phyloP scores from a whole-genome alignment of 2,113 vertebrate species.

The Phyllostomus discolor region DNA sequence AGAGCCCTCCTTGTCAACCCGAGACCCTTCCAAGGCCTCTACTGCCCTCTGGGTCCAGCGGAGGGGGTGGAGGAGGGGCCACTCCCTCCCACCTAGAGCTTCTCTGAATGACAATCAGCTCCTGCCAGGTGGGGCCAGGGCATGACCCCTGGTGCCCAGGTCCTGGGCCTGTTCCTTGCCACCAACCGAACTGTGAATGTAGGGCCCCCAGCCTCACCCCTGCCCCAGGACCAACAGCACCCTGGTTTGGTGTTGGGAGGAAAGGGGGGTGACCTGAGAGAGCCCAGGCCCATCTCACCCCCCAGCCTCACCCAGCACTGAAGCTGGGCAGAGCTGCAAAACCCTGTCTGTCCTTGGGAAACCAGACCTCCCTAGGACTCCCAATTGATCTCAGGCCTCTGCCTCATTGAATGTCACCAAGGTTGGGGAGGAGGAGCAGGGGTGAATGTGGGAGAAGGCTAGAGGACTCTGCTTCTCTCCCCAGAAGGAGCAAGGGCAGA shows the following conservation, averaged over 20 bases:
- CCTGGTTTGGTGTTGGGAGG: slow-evolving; percentile 49
- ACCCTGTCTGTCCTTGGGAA: slow-evolving; percentile 19
- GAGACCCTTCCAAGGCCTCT: slow-evolving; percentile 26
- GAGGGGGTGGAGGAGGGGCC: slow-evolving; percentile 7
- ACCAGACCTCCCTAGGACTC: slow-evolving; percentile 1
- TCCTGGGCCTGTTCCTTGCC: slow-evolving; percentile 43
- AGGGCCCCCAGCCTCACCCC: slow-evolving; percentile 53
- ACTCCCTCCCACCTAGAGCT: slow-evolving; percentile 50
- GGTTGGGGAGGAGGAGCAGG: background rate
- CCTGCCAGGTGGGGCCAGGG: slow-evolving; percentile 44
- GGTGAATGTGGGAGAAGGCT: background rate
- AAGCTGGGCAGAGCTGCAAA: slow-evolving; percentile 26
- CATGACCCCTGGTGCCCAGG: background rate
- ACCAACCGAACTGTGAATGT: slow-evolving; percentile 51
- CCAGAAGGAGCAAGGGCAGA: slow-evolving; percentile 31
- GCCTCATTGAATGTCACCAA: slow-evolving; percentile 17
- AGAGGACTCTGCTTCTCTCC: background rate
- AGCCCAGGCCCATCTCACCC: background rate
- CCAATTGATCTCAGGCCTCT: slow-evolving; percentile 58
- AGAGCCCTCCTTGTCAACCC: slow-evolving; percentile 40
- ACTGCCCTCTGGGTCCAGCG: slow-evolving; percentile 35
- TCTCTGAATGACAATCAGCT: slow-evolving; percentile 74
- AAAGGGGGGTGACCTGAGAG: background rate
- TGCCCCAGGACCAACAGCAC: slow-evolving; percentile 37
- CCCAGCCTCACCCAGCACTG: background rate